Conservation (phyloP, 2,888 invertebrate species). For the Trichopria drosophilae region DNA sequence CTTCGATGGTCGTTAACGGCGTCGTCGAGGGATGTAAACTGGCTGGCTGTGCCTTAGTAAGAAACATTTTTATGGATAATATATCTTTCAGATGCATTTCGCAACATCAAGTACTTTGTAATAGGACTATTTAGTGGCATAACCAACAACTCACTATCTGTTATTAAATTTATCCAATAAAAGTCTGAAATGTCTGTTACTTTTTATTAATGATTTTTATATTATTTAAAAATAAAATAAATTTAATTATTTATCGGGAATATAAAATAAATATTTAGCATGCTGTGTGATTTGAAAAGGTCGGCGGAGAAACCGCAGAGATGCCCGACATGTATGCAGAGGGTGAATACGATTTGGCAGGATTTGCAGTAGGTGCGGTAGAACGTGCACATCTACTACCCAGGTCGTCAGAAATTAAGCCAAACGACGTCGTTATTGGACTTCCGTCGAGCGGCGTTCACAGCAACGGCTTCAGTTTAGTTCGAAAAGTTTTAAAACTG, state of each 20-base stretch:
- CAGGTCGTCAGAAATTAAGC: slow-evolving; percentile 65
- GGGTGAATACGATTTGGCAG: slow-evolving; percentile 93
- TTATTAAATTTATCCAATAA: no score
- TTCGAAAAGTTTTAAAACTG: slow-evolving; percentile 76
- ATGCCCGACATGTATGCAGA: slow-evolving; percentile 92
- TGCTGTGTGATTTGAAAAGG: no score
- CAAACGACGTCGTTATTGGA: slow-evolving; percentile 82
- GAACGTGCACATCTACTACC: slow-evolving; percentile 78
- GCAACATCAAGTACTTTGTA: no score
- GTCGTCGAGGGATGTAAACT: slow-evolving; percentile 84
- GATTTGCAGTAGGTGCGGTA: slow-evolving; percentile 92
- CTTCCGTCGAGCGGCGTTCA: slow-evolving; percentile 90
- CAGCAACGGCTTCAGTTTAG: slow-evolving; percentile 91
- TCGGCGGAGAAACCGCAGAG: slow-evolving; percentile 92
- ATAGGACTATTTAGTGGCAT: no score
- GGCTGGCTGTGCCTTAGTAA: slow-evolving; percentile 86
- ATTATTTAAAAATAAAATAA: no score
- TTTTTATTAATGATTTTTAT: no score
- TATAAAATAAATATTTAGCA: no score
- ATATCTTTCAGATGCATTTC: no score
- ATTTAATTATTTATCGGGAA: no score
- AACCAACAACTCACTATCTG: no score
- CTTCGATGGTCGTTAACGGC: slow-evolving; percentile 79
- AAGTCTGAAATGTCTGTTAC: no score
- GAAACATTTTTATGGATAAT: slow-evolving; percentile 35